phyloP scores from a whole-genome alignment of 2,888 invertebrate species.

The Sesia bembeciformis region DNA sequence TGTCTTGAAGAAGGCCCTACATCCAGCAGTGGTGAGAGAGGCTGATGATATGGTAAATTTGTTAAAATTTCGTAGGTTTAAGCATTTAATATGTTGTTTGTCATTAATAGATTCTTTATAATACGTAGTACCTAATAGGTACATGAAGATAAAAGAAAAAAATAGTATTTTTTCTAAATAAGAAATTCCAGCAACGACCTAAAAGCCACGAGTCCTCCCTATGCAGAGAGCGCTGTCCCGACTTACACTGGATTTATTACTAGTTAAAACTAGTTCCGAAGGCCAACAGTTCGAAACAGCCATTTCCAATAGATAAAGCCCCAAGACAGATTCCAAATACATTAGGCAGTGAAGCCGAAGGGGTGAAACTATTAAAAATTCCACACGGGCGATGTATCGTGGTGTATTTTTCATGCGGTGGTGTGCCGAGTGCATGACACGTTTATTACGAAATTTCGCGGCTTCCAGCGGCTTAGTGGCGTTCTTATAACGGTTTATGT shows the following conservation, averaged over 20 bases:
- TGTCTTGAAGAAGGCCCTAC: too few relatives aligned
- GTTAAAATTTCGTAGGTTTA: too few relatives aligned
- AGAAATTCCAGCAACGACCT: too few relatives aligned
- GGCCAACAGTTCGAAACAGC: constrained; percentile 66
- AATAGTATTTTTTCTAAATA: too few relatives aligned
- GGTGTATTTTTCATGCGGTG: constrained; percentile 31
- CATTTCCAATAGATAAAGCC: constrained; percentile 69
- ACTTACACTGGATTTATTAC: constrained; percentile 65
- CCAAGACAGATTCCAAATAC: constrained; percentile 70
- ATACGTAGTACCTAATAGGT: too few relatives aligned
- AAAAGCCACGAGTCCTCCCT: constrained; percentile 22
- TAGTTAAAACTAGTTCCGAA: constrained; percentile 66
- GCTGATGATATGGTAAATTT: too few relatives aligned
- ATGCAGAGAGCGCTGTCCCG: constrained; percentile 47
- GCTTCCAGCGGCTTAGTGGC: neutral
- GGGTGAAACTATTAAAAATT: constrained; percentile 67
- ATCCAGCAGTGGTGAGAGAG: too few relatives aligned
- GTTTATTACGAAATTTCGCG: constrained; percentile 48
- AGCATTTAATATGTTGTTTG: too few relatives aligned
- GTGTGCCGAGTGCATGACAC: constrained; percentile 49
- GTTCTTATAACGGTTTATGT: neutral
- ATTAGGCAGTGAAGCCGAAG: constrained; percentile 53
- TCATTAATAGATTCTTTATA: too few relatives aligned
- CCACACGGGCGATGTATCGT: constrained; percentile 35
- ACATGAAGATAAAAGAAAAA: too few relatives aligned